Evolutionary conservation across 2,888 invertebrate genomes (phyloP).

Genomic region (Elegia similella): DNA sequence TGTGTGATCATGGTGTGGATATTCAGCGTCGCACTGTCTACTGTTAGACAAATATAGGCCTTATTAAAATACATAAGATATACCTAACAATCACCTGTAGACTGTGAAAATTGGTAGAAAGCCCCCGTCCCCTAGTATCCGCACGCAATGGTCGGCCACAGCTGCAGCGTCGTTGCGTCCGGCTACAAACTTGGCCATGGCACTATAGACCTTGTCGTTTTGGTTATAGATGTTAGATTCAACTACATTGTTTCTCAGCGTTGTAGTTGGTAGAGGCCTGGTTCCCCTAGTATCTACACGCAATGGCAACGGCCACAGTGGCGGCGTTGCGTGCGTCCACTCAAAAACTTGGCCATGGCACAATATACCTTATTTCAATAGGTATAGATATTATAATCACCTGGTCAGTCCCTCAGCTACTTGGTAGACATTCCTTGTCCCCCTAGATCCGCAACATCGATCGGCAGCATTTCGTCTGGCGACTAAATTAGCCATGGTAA

Average conservation of each 20-base stretch:
- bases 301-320: slow-evolving; percentile 85
- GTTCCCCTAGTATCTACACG: slow-evolving; percentile 88
- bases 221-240: neutral
- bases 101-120: slow-evolving; percentile 78
- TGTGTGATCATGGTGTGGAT: too few species aligned
- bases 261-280: slow-evolving; percentile 86
- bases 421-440: slow-evolving; percentile 83
- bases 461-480: neutral
- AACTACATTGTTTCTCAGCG: slow-evolving; percentile 88
- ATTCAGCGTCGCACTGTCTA: too few species aligned
- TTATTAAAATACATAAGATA: too few species aligned
- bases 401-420: slow-evolving; percentile 88
- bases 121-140: slow-evolving; percentile 87
- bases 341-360: slow-evolving; percentile 91
- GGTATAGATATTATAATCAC: slow-evolving; percentile 38
- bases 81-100: slow-evolving; percentile 82
- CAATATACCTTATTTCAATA: slow-evolving; percentile 46
- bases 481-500: slow-evolving; percentile 86
- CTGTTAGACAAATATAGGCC: too few species aligned
- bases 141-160: too few species aligned
- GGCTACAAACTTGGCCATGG: slow-evolving; percentile 86
- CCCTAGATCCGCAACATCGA: slow-evolving; percentile 88
- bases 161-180: neutral
- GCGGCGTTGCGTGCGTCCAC: slow-evolving; percentile 87
- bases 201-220: slow-evolving; percentile 74